Conservation (phyloP, 2,113 vertebrate genomes). For the Microtus montanus region DNA sequence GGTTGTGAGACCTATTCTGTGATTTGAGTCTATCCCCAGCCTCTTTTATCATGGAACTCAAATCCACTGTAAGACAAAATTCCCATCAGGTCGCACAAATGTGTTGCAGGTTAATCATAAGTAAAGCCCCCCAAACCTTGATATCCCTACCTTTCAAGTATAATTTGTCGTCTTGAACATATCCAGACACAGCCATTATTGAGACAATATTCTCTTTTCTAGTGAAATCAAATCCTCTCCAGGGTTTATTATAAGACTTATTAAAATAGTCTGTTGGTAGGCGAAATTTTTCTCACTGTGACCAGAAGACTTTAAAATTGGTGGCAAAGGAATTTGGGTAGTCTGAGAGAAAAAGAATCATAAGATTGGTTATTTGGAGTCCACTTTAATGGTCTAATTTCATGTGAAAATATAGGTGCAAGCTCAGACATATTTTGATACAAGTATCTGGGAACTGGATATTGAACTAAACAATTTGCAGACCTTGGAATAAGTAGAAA, state of each 20-base stretch:
- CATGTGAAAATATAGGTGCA: slow-evolving; percentile 68
- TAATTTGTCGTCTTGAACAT: slow-evolving; percentile 26
- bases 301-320: slow-evolving; percentile 64
- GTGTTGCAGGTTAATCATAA: slow-evolving; percentile 56
- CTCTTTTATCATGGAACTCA: slow-evolving; percentile 22
- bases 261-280: slow-evolving; percentile 51
- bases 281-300: slow-evolving; percentile 58
- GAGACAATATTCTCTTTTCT: slow-evolving; percentile 66
- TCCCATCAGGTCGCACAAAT: slow-evolving; percentile 47
- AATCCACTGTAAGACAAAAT: slow-evolving; percentile 55
- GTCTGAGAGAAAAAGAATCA: slow-evolving; percentile 52
- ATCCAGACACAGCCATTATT: slow-evolving; percentile 44
- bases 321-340: slow-evolving; percentile 62
- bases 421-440: slow-evolving; percentile 75
- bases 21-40: slow-evolving; percentile 34
- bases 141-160: slow-evolving; percentile 61
- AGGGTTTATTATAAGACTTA: slow-evolving; percentile 62
- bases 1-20: slow-evolving; percentile 54
- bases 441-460: slow-evolving; percentile 68
- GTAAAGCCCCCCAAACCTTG: slow-evolving; percentile 47
- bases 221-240: slow-evolving; percentile 59
- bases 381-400: slow-evolving; percentile 62
- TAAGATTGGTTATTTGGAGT: slow-evolving; percentile 32
- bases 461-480: slow-evolving; percentile 66
- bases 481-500: slow-evolving; percentile 62